Base-by-base conservation (phyloP, 2,797 vertebrate species). In the Aulostomus chinensis region DNA sequence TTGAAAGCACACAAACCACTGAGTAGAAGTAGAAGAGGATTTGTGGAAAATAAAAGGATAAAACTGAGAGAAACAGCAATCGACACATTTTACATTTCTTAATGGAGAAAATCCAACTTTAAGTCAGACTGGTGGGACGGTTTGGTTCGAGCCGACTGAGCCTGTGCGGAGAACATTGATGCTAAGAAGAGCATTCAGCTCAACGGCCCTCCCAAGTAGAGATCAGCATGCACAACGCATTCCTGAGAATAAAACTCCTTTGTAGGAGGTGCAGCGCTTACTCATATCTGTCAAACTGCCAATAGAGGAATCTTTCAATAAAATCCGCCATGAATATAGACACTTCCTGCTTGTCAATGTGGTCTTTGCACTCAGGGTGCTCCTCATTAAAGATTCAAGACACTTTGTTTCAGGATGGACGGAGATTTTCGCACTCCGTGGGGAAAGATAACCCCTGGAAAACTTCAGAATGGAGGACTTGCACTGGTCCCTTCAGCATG, bases 341-440 rank as follows among this genome's bases (percentile, higher is more conserved):
- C 12, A 63, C 60, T 65, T 81, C 66, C 61, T 69, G 72, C 24
- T 6, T 46, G 14, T 41, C 38, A 45, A 48, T 46, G 47, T 2
- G 30, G 37, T 31, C 37, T 26, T 16, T 22, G 52, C 46, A 43
- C 48, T 61, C 56, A 52, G n/a, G n/a, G n/a, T n/a, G n/a, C n/a
- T 10, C 25, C 46, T 40, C 64, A 16, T 42, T 4, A 16, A 24
- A 9, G 53, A 55, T 57, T 40, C 16, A 38, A 10, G 3, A 14
- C n/a, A n/a, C n/a, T n/a, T n/a, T n/a, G n/a, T n/a, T n/a, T n/a
- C n/a, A n/a, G n/a, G n/a, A n/a, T n/a, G n/a, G n/a, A n/a, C n/a
- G n/a, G n/a, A n/a, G n/a, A n/a, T n/a, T n/a, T n/a, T n/a, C n/a
- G n/a, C n/a, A n/a, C n/a, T n/a, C n/a, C n/a, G n/a, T n/a, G n/a